Evolutionary conservation across 2,797 vertebrate genomes (phyloP), one percentile per base, ranked within the genome.

Genomic region (Gastrophryne carolinensis): DNA sequence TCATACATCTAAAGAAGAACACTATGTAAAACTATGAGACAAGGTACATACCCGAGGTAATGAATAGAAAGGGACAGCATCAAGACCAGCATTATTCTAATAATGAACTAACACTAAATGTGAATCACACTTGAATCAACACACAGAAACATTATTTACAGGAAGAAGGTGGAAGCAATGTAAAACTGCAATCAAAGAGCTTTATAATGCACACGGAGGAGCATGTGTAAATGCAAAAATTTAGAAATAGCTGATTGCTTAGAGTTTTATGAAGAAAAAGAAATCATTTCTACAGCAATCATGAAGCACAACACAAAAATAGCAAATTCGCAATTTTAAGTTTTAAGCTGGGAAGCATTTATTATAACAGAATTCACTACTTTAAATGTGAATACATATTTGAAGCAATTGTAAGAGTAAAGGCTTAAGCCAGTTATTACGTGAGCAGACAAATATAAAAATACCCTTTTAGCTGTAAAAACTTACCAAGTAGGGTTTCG

Each of bases 401-500:
- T 62, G 5, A 62, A 72, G 41, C 13, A 44, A 70, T 63, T 24
- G 26, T 49, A 47, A n/a, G 47, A 50, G 27, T 50, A 54, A 58
- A 62, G 47, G 47, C 63, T 30, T 63, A 54, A 76, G 29, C 56
- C 41, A 2, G 15, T 62, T 76, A 44, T 76, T 41, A 26, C 19
- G n/a, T n/a, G n/a, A n/a, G n/a, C n/a, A n/a, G n/a, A n/a, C n/a
- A n/a, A n/a, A n/a, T n/a, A n/a, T n/a, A n/a, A n/a, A n/a, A n/a
- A n/a, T n/a, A n/a, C n/a, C n/a, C n/a, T n/a, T n/a, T n/a, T n/a
- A n/a, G n/a, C n/a, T n/a, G n/a, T n/a, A 4, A 2, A 29, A 56
- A 81, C 94, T 94, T 87, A 98, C 97, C 92, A 98, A 87, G 79
- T 99, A 99, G 7, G 96, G 96, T 86, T 99, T 99, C 32, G 96